Conservation (phyloP, 2,888 invertebrate species). For the Drepanosiphum platanoidis region DNA sequence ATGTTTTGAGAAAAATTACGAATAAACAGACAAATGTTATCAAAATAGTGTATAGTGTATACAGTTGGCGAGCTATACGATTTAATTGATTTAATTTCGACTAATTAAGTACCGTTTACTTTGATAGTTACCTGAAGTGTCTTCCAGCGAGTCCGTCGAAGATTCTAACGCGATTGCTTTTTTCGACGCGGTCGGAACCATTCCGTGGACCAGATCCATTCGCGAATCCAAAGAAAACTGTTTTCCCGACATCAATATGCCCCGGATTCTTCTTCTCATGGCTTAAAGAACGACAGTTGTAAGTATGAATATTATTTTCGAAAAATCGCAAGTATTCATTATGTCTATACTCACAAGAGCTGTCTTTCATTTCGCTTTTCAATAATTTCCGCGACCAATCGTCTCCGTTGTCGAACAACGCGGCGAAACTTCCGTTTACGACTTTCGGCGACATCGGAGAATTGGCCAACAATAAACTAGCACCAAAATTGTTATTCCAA, state of each 20-base stretch:
- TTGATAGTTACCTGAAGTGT: not conserved
- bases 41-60: too few species aligned
- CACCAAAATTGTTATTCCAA: constrained; percentile 88
- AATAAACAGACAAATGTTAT: not conserved
- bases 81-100: too few species aligned
- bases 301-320: not conserved
- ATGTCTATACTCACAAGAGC: constrained; percentile 39
- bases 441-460: constrained; percentile 97
- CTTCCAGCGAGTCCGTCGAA: not conserved
- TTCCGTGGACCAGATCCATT: constrained; percentile 84
- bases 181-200: constrained; percentile 42
- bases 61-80: too few species aligned
- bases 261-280: constrained; percentile 85
- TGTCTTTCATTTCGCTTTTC: constrained; percentile 56
- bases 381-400: constrained; percentile 56
- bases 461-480: constrained; percentile 91
- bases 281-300: constrained; percentile 69
- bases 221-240: constrained; percentile 91
- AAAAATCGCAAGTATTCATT: not conserved
- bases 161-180: constrained; percentile 2
- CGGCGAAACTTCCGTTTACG: constrained; percentile 85
- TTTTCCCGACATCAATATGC: constrained; percentile 89
- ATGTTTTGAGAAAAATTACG: too few species aligned
- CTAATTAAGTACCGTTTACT: not conserved
- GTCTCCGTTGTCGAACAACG: constrained; percentile 57